phyloP scores from a whole-genome alignment of 2,797 vertebrate genomes.

The Loris lydekkerianus region DNA sequence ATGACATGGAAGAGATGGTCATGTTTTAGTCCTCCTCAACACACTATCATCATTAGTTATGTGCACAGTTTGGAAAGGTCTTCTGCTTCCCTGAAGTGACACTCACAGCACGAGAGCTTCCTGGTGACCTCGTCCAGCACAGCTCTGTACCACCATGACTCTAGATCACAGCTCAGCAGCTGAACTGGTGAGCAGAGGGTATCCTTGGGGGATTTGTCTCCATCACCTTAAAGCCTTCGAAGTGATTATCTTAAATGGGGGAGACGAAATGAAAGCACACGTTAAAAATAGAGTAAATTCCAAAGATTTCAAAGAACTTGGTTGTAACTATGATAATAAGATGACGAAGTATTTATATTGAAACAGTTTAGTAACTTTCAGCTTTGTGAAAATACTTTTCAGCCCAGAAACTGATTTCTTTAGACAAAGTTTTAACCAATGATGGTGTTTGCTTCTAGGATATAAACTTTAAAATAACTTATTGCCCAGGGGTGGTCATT shows the following conservation, averaged over 20 bases:
- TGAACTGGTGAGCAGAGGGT: slow-evolving; percentile 88
- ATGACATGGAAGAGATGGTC: slow-evolving; percentile 95
- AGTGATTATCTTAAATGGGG: slow-evolving; percentile 85
- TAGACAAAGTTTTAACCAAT: slow-evolving; percentile 92
- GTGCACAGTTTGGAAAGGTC: slow-evolving; percentile 92
- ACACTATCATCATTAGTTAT: slow-evolving; percentile 93
- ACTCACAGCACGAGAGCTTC: slow-evolving; percentile 91
- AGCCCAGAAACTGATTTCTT: slow-evolving; percentile 91
- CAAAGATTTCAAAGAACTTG: slow-evolving; percentile 91
- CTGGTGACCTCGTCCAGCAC: slow-evolving; percentile 89
- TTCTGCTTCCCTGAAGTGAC: slow-evolving; percentile 90
- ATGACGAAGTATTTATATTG: slow-evolving; percentile 93
- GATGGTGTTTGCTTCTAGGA: slow-evolving; percentile 92
- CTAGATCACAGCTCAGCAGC: slow-evolving; percentile 89
- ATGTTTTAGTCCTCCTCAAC: slow-evolving; percentile 89
- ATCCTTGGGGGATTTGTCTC: slow-evolving; percentile 86
- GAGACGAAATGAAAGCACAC: slow-evolving; percentile 88
- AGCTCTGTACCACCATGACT: slow-evolving; percentile 88
- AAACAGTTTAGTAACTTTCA: slow-evolving; percentile 92
- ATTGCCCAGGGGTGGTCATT: slow-evolving; percentile 88
- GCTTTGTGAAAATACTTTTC: slow-evolving; percentile 92
- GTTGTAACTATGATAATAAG: slow-evolving; percentile 90
- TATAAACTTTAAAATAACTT: slow-evolving; percentile 90
- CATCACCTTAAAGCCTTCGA: slow-evolving; percentile 82
- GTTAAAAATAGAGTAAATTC: slow-evolving; percentile 91